These are phyloP conservation scores for Amphimallon solstitiale DNA, from an alignment of 2,888 invertebrate species.

Conservation along the genomic window DNA sequence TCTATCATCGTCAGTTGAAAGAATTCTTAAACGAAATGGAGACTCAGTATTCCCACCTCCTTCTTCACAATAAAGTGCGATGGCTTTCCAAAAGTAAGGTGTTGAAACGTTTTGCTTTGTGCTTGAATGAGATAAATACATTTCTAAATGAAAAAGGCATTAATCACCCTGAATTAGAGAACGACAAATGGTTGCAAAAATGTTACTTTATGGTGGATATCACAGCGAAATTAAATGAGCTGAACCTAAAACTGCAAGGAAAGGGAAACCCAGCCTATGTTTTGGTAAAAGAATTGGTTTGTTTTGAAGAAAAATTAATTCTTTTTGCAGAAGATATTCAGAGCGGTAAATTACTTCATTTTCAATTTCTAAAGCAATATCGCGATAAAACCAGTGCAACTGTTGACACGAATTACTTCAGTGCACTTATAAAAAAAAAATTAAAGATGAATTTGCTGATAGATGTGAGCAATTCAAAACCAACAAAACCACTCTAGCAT, in stretches of 20 bases:
- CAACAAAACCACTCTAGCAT: conserved; percentile 45
- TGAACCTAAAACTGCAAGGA: conserved; percentile 51
- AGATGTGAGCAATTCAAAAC: conserved; percentile 47
- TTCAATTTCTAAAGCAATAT: conserved; percentile 42
- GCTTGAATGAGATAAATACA: conserved; percentile 43
- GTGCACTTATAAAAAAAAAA: conserved; percentile 39
- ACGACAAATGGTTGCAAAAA: conserved; percentile 47
- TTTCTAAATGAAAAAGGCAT: conserved; percentile 43
- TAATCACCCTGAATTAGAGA: conserved; percentile 43
- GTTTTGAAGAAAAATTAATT: conserved; percentile 16
- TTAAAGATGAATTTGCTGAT: conserved; percentile 46
- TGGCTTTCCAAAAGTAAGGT: conserved; percentile 45
- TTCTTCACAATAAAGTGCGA: conserved; percentile 45
- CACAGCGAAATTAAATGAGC: conserved; percentile 43
- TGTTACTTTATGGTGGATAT: conserved; percentile 41
- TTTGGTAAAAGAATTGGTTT: conserved; percentile 18
- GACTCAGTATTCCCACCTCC: conserved; percentile 44
- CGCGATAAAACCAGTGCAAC: conserved; percentile 42
- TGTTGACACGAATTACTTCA: conserved; percentile 42
- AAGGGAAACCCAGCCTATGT: conserved; percentile 42
- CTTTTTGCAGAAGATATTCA: conserved; percentile 37
- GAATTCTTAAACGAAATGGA: conserved; percentile 43
- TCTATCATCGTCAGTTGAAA: conserved; percentile 45
- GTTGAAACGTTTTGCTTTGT: conserved; percentile 46
- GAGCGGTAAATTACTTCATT: conserved; percentile 42